Percentiles rank a stretch among this genome's conserved stretches.
Evolutionary conservation across 2,113 vertebrate species (phyloP).

Genomic region (Eira barbara): DNA sequence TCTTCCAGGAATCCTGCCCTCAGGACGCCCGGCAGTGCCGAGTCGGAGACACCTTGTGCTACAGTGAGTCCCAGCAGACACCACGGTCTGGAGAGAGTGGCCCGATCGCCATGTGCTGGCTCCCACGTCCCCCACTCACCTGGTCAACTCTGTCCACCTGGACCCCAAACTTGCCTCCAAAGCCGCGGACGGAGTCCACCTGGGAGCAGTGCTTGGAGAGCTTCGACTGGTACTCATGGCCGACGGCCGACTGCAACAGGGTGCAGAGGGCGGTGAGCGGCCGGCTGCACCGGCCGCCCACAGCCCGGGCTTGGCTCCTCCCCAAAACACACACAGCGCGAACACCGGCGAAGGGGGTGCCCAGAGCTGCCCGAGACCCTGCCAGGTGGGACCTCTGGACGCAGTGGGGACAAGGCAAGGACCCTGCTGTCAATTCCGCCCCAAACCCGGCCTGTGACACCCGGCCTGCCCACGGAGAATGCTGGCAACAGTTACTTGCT

Average conservation of each 20-base stretch:
- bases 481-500: neutral
- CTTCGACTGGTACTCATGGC: conserved; percentile 95
- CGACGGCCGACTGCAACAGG: conserved; percentile 92
- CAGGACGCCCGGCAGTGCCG: neutral
- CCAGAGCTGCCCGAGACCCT: neutral
- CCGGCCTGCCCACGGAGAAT: neutral
- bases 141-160: conserved; percentile 95
- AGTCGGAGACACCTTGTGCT: rapidly evolving
- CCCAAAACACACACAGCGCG: neutral
- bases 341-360: neutral
- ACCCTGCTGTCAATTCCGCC: no score
- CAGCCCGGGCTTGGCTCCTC: neutral
- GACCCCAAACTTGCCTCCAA: conserved; percentile 96
- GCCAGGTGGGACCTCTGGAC: neutral
- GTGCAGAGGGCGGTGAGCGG: neutral
- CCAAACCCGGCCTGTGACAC: neutral
- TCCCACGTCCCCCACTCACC: conserved; percentile 76
- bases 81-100: neutral
- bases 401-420: no score
- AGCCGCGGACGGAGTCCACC: conserved; percentile 93
- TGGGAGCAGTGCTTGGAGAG: conserved; percentile 97
- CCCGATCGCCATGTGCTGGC: rapidly evolving
- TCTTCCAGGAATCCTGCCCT: neutral
- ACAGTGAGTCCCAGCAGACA: rapidly evolving
- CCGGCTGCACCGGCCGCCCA: neutral